phyloP scores from a whole-genome alignment of 2,888 invertebrate genomes.

The Athalia circularis region DNA sequence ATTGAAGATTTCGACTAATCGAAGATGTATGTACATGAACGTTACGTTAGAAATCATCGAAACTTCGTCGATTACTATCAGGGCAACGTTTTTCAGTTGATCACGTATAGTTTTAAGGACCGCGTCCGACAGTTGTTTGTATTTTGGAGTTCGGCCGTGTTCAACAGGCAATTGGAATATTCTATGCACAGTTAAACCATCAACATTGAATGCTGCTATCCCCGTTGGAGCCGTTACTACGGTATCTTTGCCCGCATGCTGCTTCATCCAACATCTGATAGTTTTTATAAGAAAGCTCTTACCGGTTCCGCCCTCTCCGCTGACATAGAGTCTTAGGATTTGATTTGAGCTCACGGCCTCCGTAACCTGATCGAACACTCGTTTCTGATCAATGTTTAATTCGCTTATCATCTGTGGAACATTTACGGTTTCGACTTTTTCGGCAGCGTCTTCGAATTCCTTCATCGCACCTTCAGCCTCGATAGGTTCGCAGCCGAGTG shows the following conservation, averaged over 20 bases:
- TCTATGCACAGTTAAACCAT: constrained; percentile 60
- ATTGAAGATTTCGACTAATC: constrained; percentile 47
- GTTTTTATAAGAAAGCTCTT: constrained; percentile 60
- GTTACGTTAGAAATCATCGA: constrained; percentile 53
- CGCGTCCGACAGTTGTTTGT: constrained; percentile 56
- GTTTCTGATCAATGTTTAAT: constrained; percentile 55
- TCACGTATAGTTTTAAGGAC: constrained; percentile 49
- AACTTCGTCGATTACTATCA: constrained; percentile 59
- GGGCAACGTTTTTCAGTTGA: constrained; percentile 55
- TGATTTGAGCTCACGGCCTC: constrained; percentile 45
- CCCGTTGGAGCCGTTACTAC: constrained; percentile 62
- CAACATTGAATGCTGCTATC: constrained; percentile 62
- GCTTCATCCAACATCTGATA: constrained; percentile 55
- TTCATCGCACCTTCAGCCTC: constrained; percentile 52
- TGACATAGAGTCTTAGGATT: constrained; percentile 53
- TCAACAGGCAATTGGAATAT: constrained; percentile 61
- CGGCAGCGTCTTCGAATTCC: constrained; percentile 19
- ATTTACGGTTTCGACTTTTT: constrained; percentile 52
- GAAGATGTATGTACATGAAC: constrained; percentile 56
- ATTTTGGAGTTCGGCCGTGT: constrained; percentile 58
- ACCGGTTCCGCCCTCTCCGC: constrained; percentile 61
- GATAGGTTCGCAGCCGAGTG: constrained; percentile 14
- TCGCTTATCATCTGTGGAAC: constrained; percentile 52
- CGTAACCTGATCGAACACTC: constrained; percentile 11
- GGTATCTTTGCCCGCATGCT: constrained; percentile 56